Evolutionary conservation across 2,113 vertebrate species (phyloP).

Genomic region (Scomber scombrus): DNA sequence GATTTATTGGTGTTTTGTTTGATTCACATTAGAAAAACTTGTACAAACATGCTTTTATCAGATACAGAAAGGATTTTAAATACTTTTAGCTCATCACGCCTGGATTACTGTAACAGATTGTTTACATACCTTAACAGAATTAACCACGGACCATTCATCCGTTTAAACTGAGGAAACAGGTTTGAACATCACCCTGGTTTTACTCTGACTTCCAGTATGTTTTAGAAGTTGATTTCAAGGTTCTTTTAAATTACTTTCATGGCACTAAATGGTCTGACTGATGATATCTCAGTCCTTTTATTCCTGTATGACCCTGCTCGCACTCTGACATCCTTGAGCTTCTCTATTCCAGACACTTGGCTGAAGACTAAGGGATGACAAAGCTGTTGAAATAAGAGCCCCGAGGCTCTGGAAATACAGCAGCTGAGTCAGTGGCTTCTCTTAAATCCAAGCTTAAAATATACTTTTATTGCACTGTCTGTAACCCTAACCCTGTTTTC

Average conservation of each 20-base stretch:
- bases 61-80: neutral
- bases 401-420: too few relatives aligned
- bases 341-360: neutral
- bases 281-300: neutral
- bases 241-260: neutral
- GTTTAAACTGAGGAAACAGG: too few relatives aligned
- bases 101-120: neutral
- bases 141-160: neutral
- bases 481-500: too few relatives aligned
- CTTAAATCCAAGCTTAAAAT: too few relatives aligned
- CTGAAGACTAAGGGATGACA: neutral
- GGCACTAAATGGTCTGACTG: neutral
- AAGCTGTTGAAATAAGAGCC: neutral
- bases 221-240: neutral
- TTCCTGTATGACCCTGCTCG: neutral
- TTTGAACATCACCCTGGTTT: neutral
- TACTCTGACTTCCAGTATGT: neutral
- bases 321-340: neutral
- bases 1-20: too few relatives aligned
- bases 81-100: neutral
- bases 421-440: too few relatives aligned
- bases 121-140: neutral
- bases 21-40: too few relatives aligned
- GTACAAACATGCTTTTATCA: too few relatives aligned
- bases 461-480: too few relatives aligned